Conservation (phyloP, 2,888 invertebrate genomes). For the Parnassius orleans region DNA sequence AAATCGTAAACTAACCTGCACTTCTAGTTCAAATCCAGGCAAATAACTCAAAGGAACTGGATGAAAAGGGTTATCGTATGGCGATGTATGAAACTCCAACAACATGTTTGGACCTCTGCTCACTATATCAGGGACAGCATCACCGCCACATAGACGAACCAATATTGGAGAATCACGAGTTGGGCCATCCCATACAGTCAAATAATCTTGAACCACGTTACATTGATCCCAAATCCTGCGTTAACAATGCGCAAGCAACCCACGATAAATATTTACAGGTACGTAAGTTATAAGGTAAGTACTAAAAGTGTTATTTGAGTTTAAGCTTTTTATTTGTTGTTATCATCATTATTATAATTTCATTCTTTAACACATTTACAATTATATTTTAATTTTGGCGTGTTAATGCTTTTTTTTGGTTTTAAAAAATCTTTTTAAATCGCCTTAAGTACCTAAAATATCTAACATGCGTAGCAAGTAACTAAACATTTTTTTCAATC, state of each 20-base stretch:
- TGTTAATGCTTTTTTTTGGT: too few species aligned
- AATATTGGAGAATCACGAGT: slow-evolving; percentile 86
- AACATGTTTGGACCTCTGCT: slow-evolving; percentile 89
- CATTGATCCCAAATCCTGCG: slow-evolving; percentile 90
- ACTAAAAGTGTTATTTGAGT: too few species aligned
- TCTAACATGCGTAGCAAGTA: too few species aligned
- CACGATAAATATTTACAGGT: too few species aligned
- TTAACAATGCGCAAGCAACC: slow-evolving; percentile 23
- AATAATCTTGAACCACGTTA: slow-evolving; percentile 89
- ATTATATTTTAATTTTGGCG: too few species aligned
- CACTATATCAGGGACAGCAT: slow-evolving; percentile 89
- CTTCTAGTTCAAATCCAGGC: slow-evolving; percentile 90
- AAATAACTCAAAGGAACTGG: slow-evolving; percentile 88
- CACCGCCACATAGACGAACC: slow-evolving; percentile 90
- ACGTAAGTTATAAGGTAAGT: too few species aligned
- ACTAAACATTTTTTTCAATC: too few species aligned
- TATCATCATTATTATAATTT: too few species aligned
- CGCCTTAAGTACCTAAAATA: too few species aligned
- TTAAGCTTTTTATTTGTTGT: too few species aligned
- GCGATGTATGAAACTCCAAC: slow-evolving; percentile 90
- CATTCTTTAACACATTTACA: too few species aligned
- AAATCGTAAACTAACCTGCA: slow-evolving; percentile 80
- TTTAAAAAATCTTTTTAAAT: too few species aligned
- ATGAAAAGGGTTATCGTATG: slow-evolving; percentile 90
- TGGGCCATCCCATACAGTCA: slow-evolving; percentile 90